Evolutionary conservation across 2,113 vertebrate species (phyloP).

Genomic region (Gallinago undulata): DNA sequence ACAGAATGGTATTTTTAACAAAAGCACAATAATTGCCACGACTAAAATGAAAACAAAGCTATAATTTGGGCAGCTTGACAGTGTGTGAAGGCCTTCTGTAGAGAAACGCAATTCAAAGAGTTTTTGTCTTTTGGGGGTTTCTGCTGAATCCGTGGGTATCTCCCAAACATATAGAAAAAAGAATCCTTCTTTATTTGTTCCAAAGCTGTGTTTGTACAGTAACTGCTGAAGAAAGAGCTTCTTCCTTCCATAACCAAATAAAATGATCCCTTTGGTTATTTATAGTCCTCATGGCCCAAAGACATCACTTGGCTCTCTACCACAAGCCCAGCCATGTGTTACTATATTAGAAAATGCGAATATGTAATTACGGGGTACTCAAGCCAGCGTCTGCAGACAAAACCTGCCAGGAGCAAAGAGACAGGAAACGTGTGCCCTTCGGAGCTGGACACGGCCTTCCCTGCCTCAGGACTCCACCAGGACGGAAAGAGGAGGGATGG

Average conservation of each 20-base stretch:
- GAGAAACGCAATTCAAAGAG: background rate
- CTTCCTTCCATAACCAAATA: conserved; percentile 73
- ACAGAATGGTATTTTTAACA: conserved; percentile 61
- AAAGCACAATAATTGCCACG: conserved; percentile 47
- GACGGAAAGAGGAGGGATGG: background rate
- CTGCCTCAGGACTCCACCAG: conserved; percentile 36
- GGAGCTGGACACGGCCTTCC: conserved; percentile 20
- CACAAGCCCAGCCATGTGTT: conserved; percentile 79
- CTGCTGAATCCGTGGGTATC: conserved; percentile 17
- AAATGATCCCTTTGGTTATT: conserved; percentile 79
- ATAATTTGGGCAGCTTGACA: conserved; percentile 40
- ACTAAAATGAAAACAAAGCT: conserved; percentile 58
- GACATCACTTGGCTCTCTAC: conserved; percentile 74
- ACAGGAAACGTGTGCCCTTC: conserved; percentile 65
- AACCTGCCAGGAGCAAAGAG: conserved; percentile 72
- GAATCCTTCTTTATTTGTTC: conserved; percentile 41
- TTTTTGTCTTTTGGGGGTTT: background rate
- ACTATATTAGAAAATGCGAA: conserved; percentile 82
- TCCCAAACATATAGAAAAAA: conserved; percentile 37
- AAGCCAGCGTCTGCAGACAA: conserved; percentile 76
- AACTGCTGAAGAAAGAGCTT: conserved; percentile 68
- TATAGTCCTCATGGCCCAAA: conserved; percentile 70
- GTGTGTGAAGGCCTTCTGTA: background rate
- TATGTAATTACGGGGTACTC: conserved; percentile 79
- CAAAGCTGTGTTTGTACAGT: conserved; percentile 53